Percentiles rank a stretch among this genome's conserved stretches.
These are phyloP conservation scores for Orchestes rusci DNA, from an alignment of 2,888 invertebrate genomes.

Conservation along the genomic window DNA sequence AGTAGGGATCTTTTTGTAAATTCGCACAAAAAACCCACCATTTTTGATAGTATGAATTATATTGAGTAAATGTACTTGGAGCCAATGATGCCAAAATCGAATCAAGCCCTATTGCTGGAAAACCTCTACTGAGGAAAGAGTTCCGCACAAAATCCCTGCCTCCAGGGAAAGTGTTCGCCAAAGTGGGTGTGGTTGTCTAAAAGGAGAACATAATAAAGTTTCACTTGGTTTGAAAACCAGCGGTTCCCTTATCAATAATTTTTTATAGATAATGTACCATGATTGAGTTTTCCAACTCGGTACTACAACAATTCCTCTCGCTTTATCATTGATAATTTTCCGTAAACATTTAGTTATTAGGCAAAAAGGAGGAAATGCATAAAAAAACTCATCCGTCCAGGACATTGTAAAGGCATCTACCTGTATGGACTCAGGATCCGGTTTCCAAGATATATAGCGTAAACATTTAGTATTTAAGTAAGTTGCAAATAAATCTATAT, in stretches of 20 bases:
- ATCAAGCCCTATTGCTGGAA: neutral
- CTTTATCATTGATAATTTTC: constrained; percentile 4
- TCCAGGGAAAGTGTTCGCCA: constrained; percentile 7
- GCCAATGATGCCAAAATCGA: neutral
- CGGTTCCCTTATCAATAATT: constrained; percentile 3
- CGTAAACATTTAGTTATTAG: constrained; percentile 2
- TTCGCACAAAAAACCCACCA: constrained; percentile 1
- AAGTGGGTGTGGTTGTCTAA: constrained; percentile 5
- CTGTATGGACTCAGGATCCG: neutral
- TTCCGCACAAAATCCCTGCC: no score
- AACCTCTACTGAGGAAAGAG: constrained; percentile 2
- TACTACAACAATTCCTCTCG: constrained; percentile 4
- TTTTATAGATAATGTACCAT: constrained; percentile 7
- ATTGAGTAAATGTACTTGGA: neutral
- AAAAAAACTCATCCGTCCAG: neutral
- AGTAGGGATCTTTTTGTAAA: neutral
- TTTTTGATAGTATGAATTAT: no score
- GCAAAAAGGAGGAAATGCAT: constrained; percentile 8
- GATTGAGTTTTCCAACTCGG: constrained; percentile 8
- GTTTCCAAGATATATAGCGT: neutral
- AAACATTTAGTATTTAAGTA: constrained; percentile 1
- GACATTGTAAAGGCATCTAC: constrained; percentile 2
- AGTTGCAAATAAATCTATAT: no score
- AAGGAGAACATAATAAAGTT: constrained; percentile 1
- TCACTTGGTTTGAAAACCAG: constrained; percentile 2